Conservation (phyloP, 1,140 invertebrate species). For the Ceratina australensis region DNA sequence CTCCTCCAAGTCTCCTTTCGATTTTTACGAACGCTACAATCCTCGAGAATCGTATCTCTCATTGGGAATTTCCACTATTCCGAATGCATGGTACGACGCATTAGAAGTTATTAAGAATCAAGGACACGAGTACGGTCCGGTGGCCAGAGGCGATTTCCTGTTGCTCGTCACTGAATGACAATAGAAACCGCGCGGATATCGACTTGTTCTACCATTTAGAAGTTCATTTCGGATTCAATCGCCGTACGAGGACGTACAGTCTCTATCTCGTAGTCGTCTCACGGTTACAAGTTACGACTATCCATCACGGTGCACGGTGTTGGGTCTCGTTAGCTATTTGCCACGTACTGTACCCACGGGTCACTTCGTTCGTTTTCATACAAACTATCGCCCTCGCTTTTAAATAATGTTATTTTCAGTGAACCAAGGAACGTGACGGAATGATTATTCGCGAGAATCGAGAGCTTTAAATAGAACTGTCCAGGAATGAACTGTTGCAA, state of each 20-base stretch:
- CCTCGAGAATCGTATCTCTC: too few relatives aligned
- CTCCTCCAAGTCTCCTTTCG: too few relatives aligned
- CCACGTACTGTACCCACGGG: conserved; percentile 27
- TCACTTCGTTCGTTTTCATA: not conserved
- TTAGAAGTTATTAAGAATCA: conserved; percentile 59
- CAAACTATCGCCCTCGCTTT: not conserved
- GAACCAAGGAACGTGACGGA: not conserved
- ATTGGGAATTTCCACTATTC: conserved; percentile 43
- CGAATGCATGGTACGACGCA: conserved; percentile 36
- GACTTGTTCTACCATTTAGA: conserved; percentile 50
- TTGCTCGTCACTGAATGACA: conserved; percentile 58
- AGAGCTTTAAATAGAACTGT: not conserved
- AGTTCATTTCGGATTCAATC: conserved; percentile 68
- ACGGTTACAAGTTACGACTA: conserved; percentile 55
- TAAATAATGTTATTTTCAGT: not conserved
- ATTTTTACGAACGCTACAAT: too few relatives aligned
- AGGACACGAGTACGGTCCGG: conserved; percentile 48
- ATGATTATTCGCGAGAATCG: not conserved
- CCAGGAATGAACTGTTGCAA: conserved; percentile 35
- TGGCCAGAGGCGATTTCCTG: conserved; percentile 55
- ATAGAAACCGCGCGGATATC: conserved; percentile 51
- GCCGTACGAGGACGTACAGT: conserved; percentile 55
- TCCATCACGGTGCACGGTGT: conserved; percentile 41
- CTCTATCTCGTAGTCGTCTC: conserved; percentile 52
- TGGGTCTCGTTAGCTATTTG: conserved; percentile 41